Evolutionary conservation across 2,113 vertebrate species (phyloP), one percentile per base, ranked within the genome.

Genomic region (Tapirus terrestris): DNA sequence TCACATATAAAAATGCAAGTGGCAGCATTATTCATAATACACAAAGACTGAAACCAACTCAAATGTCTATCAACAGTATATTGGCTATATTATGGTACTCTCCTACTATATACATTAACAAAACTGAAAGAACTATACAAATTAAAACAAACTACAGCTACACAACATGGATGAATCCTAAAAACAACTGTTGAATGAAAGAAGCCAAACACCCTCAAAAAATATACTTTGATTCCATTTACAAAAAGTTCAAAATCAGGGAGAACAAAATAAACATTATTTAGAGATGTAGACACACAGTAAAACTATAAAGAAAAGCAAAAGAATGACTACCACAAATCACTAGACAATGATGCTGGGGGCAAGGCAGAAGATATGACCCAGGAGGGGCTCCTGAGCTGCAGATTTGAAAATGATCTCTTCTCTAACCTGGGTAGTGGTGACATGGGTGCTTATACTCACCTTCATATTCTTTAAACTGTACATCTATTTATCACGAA

Each of bases 1-100:
- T 92, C 61, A 45, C 36, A 10, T 58, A 73, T 87, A 79, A 96
- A 96, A 89, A 86, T 79, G 33, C 23, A 86, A 84, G 87, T n/a
- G 18, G 58, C 23, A 76, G 68, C 18, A 73, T 91, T 70, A 90
- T 27, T 94, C 43, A 29, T 58, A 73, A 48, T 29, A 85, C 18
- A 67, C 36, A 79, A 86, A 96, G 29, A 75, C 14, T 83, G 13
- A 94, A 76, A 53, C 23, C 63, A 88, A 76, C 12, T 83, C 81
- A 88, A 75, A 82, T 48, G 21, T 29, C 77, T 68, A 82, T 68
- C 20, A 73, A 23, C 1, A 65, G 45, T 45, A 11, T 93, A 67
- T 29, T 72, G 43, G 48, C 39, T 43, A 5, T 61, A 72, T 89
- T 53, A 91, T 63, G 73, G 43, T 89, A 48, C 1, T 81, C 68